Evolutionary conservation across 2,888 invertebrate genomes (phyloP).

Genomic region (Drosophila buzzatii): DNA sequence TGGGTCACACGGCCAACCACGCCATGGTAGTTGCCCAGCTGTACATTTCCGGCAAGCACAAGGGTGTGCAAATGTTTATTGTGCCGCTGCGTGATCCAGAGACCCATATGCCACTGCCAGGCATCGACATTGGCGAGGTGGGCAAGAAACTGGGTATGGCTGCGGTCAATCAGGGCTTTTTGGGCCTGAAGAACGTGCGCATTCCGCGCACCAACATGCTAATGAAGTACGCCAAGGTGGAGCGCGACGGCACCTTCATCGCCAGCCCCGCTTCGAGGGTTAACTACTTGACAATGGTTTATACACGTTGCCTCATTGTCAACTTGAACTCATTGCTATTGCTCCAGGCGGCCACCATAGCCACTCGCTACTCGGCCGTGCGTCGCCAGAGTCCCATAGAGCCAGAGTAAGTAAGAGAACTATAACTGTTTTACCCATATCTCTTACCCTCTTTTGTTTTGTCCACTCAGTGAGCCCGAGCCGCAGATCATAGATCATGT

Average conservation of each 20-base stretch:
- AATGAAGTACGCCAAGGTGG: conserved; percentile 96
- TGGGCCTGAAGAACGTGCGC: conserved; percentile 93
- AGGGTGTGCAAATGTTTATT: conserved; percentile 96
- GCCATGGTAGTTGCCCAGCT: conserved; percentile 96
- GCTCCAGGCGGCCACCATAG: conserved; percentile 93
- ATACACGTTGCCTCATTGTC: conserved; percentile 93
- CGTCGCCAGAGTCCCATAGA: conserved; percentile 94
- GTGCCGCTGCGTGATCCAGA: conserved; percentile 95
- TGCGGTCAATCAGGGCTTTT: conserved; percentile 95
- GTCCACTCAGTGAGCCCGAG: conserved; percentile 89
- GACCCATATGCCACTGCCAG: conserved; percentile 93
- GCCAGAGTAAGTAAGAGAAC: conserved; percentile 87
- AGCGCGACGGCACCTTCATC: conserved; percentile 95
- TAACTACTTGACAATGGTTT: conserved; percentile 94
- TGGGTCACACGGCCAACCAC: conserved; percentile 96
- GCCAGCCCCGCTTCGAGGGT: conserved; percentile 92
- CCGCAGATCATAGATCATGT: conserved; percentile 96
- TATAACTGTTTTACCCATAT: neutral
- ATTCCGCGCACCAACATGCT: conserved; percentile 95
- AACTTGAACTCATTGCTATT: conserved; percentile 90
- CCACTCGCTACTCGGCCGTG: conserved; percentile 95
- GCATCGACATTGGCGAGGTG: conserved; percentile 96
- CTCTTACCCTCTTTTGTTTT: conserved; percentile 36
- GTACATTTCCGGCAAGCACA: conserved; percentile 91
- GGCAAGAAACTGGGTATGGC: conserved; percentile 97